phyloP scores from a whole-genome alignment of 2,113 vertebrate species.

The Myiagra hebetior region DNA sequence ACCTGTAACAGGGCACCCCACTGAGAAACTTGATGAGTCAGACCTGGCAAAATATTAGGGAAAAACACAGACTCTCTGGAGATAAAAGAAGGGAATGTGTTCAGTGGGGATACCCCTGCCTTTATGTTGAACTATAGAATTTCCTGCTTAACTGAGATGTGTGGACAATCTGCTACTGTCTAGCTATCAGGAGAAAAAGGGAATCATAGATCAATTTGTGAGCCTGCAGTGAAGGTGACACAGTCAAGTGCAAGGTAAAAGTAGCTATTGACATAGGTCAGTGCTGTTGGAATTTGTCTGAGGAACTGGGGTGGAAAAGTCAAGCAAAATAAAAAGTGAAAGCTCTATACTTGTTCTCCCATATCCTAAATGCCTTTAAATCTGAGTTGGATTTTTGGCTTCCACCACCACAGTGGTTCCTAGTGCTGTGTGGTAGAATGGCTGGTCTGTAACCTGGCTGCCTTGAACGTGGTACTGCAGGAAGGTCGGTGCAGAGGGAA shows the following conservation, averaged over 20 bases:
- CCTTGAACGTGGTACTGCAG: fast-evolving
- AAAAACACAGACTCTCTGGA: background rate
- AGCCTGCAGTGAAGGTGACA: background rate
- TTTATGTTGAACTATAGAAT: background rate
- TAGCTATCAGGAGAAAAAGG: background rate
- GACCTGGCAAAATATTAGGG: background rate
- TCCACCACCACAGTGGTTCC: background rate
- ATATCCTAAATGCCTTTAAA: background rate
- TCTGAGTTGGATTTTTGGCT: background rate
- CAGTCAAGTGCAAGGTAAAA: background rate
- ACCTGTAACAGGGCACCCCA: background rate
- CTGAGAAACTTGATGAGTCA: background rate
- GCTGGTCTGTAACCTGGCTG: background rate
- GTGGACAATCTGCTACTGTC: background rate
- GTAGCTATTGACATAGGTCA: conserved; percentile 21
- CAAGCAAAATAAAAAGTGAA: background rate
- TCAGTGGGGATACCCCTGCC: background rate
- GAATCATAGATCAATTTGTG: background rate
- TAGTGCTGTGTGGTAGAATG: background rate
- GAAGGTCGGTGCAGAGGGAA: background rate
- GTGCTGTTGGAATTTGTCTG: background rate
- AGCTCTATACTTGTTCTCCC: background rate
- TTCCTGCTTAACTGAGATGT: background rate
- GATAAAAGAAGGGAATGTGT: background rate
- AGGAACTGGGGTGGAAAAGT: background rate